phyloP scores from a whole-genome alignment of 1,140 invertebrate genomes.

The Limonius californicus region DNA sequence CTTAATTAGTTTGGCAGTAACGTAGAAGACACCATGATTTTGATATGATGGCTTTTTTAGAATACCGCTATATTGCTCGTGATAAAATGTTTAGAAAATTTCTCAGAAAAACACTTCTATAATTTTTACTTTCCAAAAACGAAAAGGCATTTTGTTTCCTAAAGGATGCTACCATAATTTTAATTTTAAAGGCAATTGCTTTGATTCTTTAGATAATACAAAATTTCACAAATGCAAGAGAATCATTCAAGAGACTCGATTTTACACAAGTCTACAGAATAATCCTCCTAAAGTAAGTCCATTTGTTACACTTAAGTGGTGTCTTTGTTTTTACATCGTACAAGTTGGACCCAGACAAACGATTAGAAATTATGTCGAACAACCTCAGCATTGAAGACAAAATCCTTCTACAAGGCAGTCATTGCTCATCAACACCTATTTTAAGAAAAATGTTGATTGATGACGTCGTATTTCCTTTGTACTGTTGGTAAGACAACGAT shows the following conservation, averaged over 20 bases:
- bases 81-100: slow-evolving; percentile 18
- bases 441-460: neutral
- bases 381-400: slow-evolving; percentile 6
- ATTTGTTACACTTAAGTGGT: neutral
- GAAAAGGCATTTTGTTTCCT: slow-evolving; percentile 3
- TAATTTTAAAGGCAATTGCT: slow-evolving; percentile 16
- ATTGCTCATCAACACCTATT: neutral
- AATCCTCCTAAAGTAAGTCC: no score
- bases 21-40: slow-evolving; percentile 25
- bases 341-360: slow-evolving; percentile 20
- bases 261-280: no score
- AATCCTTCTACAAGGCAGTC: slow-evolving; percentile 15
- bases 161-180: neutral
- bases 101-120: neutral
- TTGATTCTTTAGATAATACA: neutral
- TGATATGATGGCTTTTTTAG: slow-evolving; percentile 21
- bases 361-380: slow-evolving; percentile 9
- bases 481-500: slow-evolving; percentile 37
- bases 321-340: slow-evolving; percentile 1
- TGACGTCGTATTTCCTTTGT: slow-evolving; percentile 29
- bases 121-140: slow-evolving; percentile 5
- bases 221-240: no score
- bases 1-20: slow-evolving; percentile 23
- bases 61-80: slow-evolving; percentile 4
- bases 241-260: no score